Evolutionary conservation across 2,797 vertebrate species (phyloP).

Genomic region (Danio choprae): DNA sequence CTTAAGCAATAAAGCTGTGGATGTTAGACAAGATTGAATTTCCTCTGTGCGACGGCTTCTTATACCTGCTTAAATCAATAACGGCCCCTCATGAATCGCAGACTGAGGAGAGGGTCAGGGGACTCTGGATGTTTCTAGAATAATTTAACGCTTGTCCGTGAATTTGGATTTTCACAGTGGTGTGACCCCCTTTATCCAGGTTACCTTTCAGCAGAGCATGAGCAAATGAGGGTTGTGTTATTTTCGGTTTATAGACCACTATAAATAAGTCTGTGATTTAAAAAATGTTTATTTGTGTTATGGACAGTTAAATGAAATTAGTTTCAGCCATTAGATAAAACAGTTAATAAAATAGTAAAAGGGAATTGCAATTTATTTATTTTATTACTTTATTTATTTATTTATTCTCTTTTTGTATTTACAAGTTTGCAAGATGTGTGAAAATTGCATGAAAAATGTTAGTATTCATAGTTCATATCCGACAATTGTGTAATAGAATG

Average conservation of each 20-base stretch:
- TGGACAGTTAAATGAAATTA: no score
- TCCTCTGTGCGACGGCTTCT: constrained; percentile 64
- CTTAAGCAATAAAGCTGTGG: constrained; percentile 70
- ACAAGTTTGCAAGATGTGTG: no score
- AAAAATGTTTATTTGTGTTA: no score
- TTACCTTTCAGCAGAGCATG: constrained; percentile 46
- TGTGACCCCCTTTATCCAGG: constrained; percentile 27
- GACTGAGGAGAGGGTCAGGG: constrained; percentile 70
- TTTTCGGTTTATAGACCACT: neutral
- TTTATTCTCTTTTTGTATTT: no score
- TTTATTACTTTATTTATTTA: no score
- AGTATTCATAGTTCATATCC: no score
- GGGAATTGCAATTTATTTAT: no score
- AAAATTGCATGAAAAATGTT: no score
- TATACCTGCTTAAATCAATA: constrained; percentile 81
- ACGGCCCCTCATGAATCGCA: constrained; percentile 73
- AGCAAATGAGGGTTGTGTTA: neutral
- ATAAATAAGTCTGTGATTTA: neutral
- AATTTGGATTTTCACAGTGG: constrained; percentile 55
- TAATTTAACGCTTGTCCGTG: constrained; percentile 50
- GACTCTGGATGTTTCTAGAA: constrained; percentile 60
- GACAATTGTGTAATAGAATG: no score
- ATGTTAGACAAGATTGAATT: constrained; percentile 75
- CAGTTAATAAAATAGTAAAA: no score
- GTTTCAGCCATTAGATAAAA: no score